Evolutionary conservation across 1,140 invertebrate genomes (phyloP), one percentile per base, ranked within the genome.

Genomic region (Drosophila sucinea): DNA sequence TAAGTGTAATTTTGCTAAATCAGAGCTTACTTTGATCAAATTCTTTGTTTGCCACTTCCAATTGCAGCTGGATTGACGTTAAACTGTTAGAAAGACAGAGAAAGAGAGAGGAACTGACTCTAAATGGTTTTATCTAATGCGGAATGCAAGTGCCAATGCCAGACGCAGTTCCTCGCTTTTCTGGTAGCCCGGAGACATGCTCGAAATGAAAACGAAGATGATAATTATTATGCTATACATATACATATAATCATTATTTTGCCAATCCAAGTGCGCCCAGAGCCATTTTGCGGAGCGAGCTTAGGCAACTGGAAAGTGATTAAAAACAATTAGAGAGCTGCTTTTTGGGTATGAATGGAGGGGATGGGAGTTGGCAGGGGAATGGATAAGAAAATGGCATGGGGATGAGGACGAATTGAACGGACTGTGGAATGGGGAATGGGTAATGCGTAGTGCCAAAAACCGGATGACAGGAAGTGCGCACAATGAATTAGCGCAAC

Each of bases 401-500:
- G 23, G 58, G 10, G 7, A 2, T 3, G 17, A 10, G 32, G 11
- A 38, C 40, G n/a, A 3, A 30, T 2, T 7, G 6, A 27, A 3
- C 11, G 57, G 29, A 27, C 11, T 25, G 32, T 25, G 32, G 8
- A 10, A 17, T 35, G 38, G 69, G 54, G 41, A 70, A 67, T 30
- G 41, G 54, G 47, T 76, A 76, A 80, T 79, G 72, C 47, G 67
- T 41, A 32, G 41, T 35, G 51, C 44, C 56, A 63, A 47, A 27
- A 54, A 40, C 78, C 82, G 81, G 82, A 86, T 86, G 74, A 70
- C 82, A 86, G 82, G 82, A 85, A 85, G 82, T 81, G 74, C 82
- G 82, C 82, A 86, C 84, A 85, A 86, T 86, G 82, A 86, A 80
- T 82, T 86, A 73, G 77, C 79, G 82, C 62, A 60, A 69, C 83